Evolutionary conservation across 2,113 vertebrate species (phyloP), one percentile per base, ranked within the genome.

Genomic region (Neotoma lepida): DNA sequence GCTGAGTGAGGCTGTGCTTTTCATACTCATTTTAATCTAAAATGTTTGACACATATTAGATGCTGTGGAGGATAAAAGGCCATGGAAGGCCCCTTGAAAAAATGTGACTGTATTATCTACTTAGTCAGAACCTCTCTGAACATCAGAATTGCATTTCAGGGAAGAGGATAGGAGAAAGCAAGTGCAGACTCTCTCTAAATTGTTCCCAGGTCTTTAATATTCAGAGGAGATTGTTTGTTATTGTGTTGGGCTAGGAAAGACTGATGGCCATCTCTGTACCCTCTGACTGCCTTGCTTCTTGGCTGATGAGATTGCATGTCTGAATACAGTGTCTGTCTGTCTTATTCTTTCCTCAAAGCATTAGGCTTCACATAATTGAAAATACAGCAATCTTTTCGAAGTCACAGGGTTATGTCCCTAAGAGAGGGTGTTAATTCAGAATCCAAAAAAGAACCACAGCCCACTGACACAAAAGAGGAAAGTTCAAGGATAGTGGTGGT

Each of bases 1-100:
- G 74, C 88, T 95, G 88, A 96, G 13, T 76, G 74, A 95, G 56
- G 64, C 39, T 68, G 6, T 85, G 68, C 64, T 96, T 97, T 93
- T 91, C 58, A 63, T 88, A 66, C 54, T 88, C 22, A 91, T 95
- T 97, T 96, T 94, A 88, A 96, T 95, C 92, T 93, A 82, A 96
- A 97, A 89, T 97, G 39, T 91, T 96, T 97, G 90, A 96, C 94
- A 96, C 66, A 24, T 88, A 87, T 97, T 96, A 96, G 94, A 96
- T 94, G 74, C 63, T 89, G 10, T 85, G 63, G 33, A 96, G 84
- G 95, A 94, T 92, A 97, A 96, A 94, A 97, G 64, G 82, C 63
- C 70, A 92, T 41, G 80, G 89, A 86, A 87, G 44, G 84, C 41
- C 68, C 63, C 97, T 94, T 96, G 94, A 95, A 97, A 86, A 97